Percentiles rank a stretch among this genome's conserved stretches.
These are phyloP conservation scores for Temnothorax unifasciatus DNA, from an alignment of 2,888 invertebrate species.

Conservation along the genomic window DNA sequence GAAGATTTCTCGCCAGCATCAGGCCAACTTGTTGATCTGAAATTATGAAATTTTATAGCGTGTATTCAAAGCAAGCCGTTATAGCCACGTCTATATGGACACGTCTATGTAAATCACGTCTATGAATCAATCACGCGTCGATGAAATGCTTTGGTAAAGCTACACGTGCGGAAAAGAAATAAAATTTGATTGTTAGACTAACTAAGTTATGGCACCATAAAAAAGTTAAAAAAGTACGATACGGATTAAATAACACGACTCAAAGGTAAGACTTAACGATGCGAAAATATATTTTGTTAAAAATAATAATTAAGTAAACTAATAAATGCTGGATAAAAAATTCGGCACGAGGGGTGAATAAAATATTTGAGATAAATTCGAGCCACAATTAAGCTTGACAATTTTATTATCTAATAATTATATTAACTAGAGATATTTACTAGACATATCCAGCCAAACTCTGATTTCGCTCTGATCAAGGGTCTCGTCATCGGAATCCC, in stretches of 20 bases:
- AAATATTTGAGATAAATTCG: not conserved
- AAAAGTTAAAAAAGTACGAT: too few species aligned
- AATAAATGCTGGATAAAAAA: too few species aligned
- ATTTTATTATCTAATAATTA: not conserved
- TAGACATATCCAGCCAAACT: constrained; percentile 97
- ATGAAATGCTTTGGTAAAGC: not conserved
- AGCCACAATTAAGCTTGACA: not conserved
- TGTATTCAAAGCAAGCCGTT: not conserved
- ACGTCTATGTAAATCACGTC: not conserved
- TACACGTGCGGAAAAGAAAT: not conserved
- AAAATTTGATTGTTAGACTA: not conserved
- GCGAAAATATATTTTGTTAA: too few species aligned
- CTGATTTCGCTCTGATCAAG: constrained; percentile 95
- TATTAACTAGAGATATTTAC: constrained; percentile 85
- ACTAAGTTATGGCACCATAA: too few species aligned
- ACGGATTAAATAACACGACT: too few species aligned
- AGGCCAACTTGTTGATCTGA: constrained; percentile 97
- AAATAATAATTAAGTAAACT: too few species aligned
- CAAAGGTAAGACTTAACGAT: too few species aligned
- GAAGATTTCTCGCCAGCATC: constrained; percentile 94
- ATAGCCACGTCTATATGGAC: not conserved
- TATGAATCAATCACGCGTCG: not conserved
- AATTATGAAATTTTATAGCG: not conserved
- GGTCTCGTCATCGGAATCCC: constrained; percentile 94
- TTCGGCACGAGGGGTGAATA: too few species aligned